Conservation (phyloP, 2,797 vertebrate genomes). For the Pachyuromys duprasi region DNA sequence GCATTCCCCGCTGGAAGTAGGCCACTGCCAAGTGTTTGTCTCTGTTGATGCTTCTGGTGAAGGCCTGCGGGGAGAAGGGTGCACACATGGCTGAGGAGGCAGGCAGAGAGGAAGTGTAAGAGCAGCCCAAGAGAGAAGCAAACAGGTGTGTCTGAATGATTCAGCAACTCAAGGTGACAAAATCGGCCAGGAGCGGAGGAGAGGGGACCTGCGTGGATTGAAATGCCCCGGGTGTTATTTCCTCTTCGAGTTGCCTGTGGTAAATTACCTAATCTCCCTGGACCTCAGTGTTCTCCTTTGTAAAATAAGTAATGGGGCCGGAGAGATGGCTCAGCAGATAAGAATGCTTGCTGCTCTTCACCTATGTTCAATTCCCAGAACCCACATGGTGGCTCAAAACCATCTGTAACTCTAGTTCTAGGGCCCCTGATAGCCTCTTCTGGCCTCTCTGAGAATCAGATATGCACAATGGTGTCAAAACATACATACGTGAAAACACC, state of each 20-base stretch:
- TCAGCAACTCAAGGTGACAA: not conserved
- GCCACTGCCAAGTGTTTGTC: conserved; percentile 96
- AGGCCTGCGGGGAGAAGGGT: conserved; percentile 88
- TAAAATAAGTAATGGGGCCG: not conserved
- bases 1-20: conserved; percentile 96
- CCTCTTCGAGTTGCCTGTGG: not conserved
- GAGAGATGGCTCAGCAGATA: not conserved
- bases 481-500: not conserved
- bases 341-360: not conserved
- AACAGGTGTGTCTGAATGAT: not conserved
- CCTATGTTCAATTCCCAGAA: not conserved
- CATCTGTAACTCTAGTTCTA: not conserved
- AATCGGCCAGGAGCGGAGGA: not conserved
- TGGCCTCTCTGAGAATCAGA: not conserved
- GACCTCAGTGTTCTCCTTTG: not conserved
- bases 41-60: conserved; percentile 93
- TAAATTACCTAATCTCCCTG: not conserved
- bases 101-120: not conserved
- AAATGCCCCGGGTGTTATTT: not conserved
- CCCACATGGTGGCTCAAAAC: not conserved
- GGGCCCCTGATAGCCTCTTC: not conserved
- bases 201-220: too few relatives aligned
- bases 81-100: not conserved
- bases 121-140: not conserved
- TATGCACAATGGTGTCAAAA: not conserved